Base-by-base conservation (phyloP, 2,797 vertebrate species). In the Monodelphis domestica region DNA sequence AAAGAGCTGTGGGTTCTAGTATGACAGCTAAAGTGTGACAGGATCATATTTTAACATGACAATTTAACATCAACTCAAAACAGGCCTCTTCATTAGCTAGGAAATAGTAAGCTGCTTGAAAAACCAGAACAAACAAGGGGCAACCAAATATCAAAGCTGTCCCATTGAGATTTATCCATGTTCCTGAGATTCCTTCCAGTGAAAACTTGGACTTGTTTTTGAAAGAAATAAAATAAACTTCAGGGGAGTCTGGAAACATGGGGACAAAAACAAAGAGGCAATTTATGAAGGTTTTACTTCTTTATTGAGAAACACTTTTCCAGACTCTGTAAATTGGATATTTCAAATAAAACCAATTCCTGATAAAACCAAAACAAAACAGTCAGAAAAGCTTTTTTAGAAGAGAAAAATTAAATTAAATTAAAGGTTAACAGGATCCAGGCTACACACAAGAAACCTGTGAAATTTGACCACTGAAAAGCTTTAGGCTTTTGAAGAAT, bases 281-380 rank as follows among this genome's bases (percentile, higher is more conserved):
- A 94, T 10, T 91, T 84, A 70, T 6, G 70, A 92, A 97, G 97
- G 95, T 93, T 97, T 98, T 96, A 97, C 93, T 98, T 89, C 98
- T 98, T 98, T 98, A 98, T 98, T 98, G 98, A 98, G 98, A 98
- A 98, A 98, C 96, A 70, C 70, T 84, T 84, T 84, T 84, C 70
- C 70, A 50, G 70, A 84, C 70, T 45, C 96, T 98, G 97, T 97
- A 97, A 98, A 95, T 95, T 95, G 96, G 96, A 94, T 96, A 98
- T 95, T 97, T 97, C 96, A 98, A 98, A 98, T 98, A 98, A 98
- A 98, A 98, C 97, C 98, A 98, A 96, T 96, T 97, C 97, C 89
- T 78, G 53, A 88, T 84, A 84, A 84, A 84, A 84, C 70, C 70
- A 84, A 84, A 84, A 84, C 70, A 84, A 78, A 78, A 78, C n/a